These are phyloP conservation scores for Alloscopus bannaensis DNA, from an alignment of 2,888 invertebrate genomes.

Conservation along the genomic window DNA sequence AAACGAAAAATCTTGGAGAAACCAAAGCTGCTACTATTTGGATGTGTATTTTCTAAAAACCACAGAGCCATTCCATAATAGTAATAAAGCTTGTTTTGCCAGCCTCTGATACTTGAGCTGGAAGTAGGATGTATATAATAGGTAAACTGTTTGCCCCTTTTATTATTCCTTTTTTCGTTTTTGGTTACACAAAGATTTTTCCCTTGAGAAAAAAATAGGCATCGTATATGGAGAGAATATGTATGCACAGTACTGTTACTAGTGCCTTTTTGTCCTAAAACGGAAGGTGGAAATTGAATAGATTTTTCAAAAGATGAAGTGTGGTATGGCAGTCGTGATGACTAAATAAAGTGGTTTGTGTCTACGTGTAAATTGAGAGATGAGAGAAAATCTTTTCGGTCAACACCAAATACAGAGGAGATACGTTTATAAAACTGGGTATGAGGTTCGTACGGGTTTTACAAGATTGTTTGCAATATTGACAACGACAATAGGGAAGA, in stretches of 20 bases:
- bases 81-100: neutral
- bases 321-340: neutral
- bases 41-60: constrained; percentile 54
- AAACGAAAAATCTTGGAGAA: constrained; percentile 13
- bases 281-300: too few relatives aligned
- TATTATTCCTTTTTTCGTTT: too few relatives aligned
- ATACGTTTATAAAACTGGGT: too few relatives aligned
- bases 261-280: neutral
- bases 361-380: neutral
- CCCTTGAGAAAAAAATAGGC: neutral
- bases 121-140: constrained; percentile 1
- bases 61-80: neutral
- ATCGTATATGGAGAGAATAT: neutral
- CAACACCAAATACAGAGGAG: too few relatives aligned
- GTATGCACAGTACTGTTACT: neutral
- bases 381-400: too few relatives aligned
- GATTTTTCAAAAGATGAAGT: too few relatives aligned
- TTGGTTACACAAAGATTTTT: too few relatives aligned
- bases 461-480: neutral
- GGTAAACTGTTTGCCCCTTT: too few relatives aligned
- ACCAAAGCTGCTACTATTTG: constrained; percentile 18
- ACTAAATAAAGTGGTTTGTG: neutral
- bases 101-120: constrained; percentile 2
- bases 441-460: too few relatives aligned
- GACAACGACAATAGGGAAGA: constrained; percentile 9